phyloP scores from a whole-genome alignment of 30 jellyfish, hydroid and myxozoan genomes.

The Pelagia noctiluca region DNA sequence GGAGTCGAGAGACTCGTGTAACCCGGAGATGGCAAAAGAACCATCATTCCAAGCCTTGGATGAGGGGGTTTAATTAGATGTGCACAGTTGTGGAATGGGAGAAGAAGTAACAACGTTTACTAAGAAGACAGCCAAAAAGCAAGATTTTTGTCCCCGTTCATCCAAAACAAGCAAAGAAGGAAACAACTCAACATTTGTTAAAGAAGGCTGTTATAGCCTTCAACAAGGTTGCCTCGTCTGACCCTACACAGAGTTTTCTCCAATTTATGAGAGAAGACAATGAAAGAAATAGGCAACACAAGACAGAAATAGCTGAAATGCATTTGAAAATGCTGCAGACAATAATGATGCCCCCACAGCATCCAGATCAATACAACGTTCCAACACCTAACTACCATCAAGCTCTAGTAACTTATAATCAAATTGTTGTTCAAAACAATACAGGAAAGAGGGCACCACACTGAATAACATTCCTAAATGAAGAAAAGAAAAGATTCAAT shows the following conservation, averaged over 20 bases:
- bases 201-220: background rate
- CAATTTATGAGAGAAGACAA: background rate
- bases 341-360: slow-evolving; percentile 4
- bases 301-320: background rate
- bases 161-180: slow-evolving; percentile 7
- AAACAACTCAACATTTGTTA: background rate
- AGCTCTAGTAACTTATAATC: background rate
- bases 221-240: slow-evolving; percentile 4
- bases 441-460: background rate
- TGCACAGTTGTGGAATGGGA: background rate
- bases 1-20: slow-evolving; percentile 1
- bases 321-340: slow-evolving; percentile 1
- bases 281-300: background rate
- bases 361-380: background rate
- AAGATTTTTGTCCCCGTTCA: slow-evolving; percentile 2
- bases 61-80: background rate
- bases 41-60: background rate
- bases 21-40: slow-evolving; percentile 10
- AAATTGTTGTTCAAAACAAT: background rate
- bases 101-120: background rate
- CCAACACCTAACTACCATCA: slow-evolving; percentile 1
- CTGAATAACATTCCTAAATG: background rate
- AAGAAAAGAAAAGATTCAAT: background rate
- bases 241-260: background rate
- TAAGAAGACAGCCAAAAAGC: background rate